phyloP scores from a whole-genome alignment of 2,888 invertebrate genomes.

The Drosophila mimetica region DNA sequence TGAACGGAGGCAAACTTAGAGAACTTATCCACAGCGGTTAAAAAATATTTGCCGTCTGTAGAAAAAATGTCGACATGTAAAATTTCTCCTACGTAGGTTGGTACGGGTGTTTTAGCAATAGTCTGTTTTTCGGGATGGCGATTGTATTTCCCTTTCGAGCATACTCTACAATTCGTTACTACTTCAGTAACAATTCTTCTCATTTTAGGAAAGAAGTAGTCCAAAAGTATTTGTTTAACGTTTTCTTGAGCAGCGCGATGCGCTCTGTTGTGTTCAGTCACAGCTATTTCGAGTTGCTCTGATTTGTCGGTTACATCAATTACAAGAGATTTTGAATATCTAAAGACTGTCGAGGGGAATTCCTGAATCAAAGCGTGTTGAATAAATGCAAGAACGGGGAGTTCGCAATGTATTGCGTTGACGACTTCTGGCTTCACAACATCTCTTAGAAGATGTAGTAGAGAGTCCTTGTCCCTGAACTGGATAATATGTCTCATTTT shows the following conservation, averaged over 20 bases:
- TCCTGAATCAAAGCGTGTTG: no score
- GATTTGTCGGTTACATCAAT: no score
- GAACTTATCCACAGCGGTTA: neutral
- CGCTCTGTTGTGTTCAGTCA: neutral
- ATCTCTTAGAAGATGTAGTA: neutral
- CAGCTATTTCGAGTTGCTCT: neutral
- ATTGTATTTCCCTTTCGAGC: neutral
- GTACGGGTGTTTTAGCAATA: neutral
- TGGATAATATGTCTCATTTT: neutral
- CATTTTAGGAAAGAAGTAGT: neutral
- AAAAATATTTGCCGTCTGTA: slow-evolving; percentile 2
- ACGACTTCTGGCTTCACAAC: neutral
- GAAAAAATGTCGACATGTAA: neutral
- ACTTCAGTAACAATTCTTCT: neutral
- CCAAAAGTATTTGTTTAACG: neutral
- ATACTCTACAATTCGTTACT: neutral
- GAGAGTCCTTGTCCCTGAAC: neutral
- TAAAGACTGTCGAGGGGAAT: no score
- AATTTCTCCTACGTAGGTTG: neutral
- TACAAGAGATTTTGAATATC: no score
- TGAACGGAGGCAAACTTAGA: neutral
- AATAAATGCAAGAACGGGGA: neutral
- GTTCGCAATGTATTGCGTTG: slow-evolving; percentile 2
- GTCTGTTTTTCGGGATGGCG: neutral
- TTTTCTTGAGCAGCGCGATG: neutral